Conservation (phyloP, 1,140 invertebrate genomes). For the Trichonephila inaurata region DNA sequence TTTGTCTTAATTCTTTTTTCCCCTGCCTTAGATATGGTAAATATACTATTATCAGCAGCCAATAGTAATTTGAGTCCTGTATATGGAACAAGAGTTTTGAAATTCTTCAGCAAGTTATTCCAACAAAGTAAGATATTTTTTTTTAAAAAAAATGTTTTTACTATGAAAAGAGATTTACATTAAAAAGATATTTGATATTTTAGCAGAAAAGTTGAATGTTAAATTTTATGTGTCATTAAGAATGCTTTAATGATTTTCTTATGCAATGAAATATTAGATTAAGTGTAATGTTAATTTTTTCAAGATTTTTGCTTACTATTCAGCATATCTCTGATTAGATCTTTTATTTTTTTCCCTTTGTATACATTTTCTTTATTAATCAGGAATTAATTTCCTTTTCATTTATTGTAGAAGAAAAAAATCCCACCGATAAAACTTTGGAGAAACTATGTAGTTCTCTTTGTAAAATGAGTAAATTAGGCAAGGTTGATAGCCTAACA, state of each 20-base stretch:
- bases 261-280: no score
- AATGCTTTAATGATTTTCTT: no score
- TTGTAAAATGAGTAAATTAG: slow-evolving; percentile 83
- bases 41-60: slow-evolving; percentile 85
- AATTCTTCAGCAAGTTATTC: slow-evolving; percentile 90
- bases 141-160: neutral
- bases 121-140: slow-evolving; percentile 83
- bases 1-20: slow-evolving; percentile 5
- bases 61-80: slow-evolving; percentile 85
- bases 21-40: slow-evolving; percentile 80
- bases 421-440: slow-evolving; percentile 84
- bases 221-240: no score
- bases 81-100: slow-evolving; percentile 89
- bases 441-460: slow-evolving; percentile 87
- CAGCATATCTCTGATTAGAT: slow-evolving; percentile 20
- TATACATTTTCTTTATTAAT: no score
- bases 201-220: no score
- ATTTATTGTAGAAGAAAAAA: slow-evolving; percentile 82
- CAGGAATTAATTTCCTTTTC: neutral
- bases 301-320: neutral
- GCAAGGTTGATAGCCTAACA: slow-evolving; percentile 85
- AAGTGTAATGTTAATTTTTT: no score
- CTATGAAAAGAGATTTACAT: no score
- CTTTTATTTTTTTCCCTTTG: no score
- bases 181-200: no score